These are phyloP conservation scores for Liopterus haemorrhoidalis DNA, from an alignment of 2,888 invertebrate genomes.

Conservation along the genomic window DNA sequence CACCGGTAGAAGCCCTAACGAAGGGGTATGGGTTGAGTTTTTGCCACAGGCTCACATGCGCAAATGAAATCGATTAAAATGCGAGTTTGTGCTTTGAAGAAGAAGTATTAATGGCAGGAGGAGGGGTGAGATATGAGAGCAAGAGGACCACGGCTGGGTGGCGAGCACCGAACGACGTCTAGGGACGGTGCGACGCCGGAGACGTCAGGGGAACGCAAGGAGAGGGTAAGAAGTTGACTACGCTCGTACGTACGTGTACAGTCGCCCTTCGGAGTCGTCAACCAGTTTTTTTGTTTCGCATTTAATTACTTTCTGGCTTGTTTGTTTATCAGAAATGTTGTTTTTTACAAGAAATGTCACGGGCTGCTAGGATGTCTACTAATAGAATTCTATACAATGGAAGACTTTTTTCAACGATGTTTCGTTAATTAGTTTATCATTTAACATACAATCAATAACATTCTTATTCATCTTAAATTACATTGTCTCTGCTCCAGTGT, in stretches of 20 bases:
- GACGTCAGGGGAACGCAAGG: constrained; percentile 33
- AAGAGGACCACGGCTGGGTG: constrained; percentile 25
- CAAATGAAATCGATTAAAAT: constrained; percentile 66
- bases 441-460: no score
- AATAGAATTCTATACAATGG: no score
- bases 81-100: constrained; percentile 57
- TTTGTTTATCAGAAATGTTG: no score
- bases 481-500: no score
- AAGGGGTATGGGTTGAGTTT: constrained; percentile 41
- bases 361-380: no score
- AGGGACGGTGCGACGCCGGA: constrained; percentile 24
- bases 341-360: no score
- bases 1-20: constrained; percentile 31
- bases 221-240: constrained; percentile 44
- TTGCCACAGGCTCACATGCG: constrained; percentile 57
- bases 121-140: constrained; percentile 35
- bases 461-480: no score
- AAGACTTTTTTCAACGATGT: no score
- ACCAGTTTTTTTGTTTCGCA: constrained; percentile 31
- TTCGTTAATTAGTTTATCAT: no score
- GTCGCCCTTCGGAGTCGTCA: constrained; percentile 43
- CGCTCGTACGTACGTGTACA: constrained; percentile 48
- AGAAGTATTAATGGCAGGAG: constrained; percentile 49
- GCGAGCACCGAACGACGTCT: constrained; percentile 13
- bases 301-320: constrained; percentile 22